Base-by-base conservation (phyloP, 2,113 vertebrate genomes). In the Vanacampus margaritifer region DNA sequence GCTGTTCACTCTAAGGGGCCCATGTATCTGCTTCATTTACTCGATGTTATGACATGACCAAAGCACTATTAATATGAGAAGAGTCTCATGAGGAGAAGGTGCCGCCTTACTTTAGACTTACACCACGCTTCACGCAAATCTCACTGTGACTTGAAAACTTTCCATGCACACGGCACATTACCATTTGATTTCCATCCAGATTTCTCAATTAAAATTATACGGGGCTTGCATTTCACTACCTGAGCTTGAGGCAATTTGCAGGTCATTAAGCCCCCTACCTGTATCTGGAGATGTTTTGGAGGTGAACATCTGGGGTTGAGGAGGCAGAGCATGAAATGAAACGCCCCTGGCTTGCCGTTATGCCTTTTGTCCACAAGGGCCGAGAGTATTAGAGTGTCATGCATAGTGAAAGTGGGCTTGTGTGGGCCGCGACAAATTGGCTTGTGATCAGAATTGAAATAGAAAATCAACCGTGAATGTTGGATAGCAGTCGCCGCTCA, bases 251-350 rank as follows among this genome's bases (percentile, higher is more conserved):
- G 86, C 82, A 85, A 88, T 91, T 88, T 91, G 83, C 84, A 81
- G 89, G 80, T 87, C 90, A 92, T 92, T 91, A 92, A 90, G 79
- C 81, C 74, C n/a, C 61, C 82, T 89, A 91, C 87, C 86, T 92
- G 90, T 89, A 86, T 85, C 86, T 78, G 86, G 86, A 87, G 84
- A 91, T 88, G 80, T 87, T 91, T 91, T 88, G 69, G 82, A 90
- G 89, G 91, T 89, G 90, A 92, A 92, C 90, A 92, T 91, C 91
- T 92, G 90, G 91, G 89, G 87, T 88, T 91, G 88, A 89, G 87
- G 84, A 90, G 84, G 86, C 83, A 83, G 83, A 90, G 85, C 86
- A 89, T 90, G 87, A 92, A 90, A 92, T 91, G 82, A 89, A 88
- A 90, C 81, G 87, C 85, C 82, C 74, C 81, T 64, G 79, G 84